These are phyloP conservation scores for Brenthis ino DNA, from an alignment of 2,888 invertebrate genomes.

Conservation along the genomic window DNA sequence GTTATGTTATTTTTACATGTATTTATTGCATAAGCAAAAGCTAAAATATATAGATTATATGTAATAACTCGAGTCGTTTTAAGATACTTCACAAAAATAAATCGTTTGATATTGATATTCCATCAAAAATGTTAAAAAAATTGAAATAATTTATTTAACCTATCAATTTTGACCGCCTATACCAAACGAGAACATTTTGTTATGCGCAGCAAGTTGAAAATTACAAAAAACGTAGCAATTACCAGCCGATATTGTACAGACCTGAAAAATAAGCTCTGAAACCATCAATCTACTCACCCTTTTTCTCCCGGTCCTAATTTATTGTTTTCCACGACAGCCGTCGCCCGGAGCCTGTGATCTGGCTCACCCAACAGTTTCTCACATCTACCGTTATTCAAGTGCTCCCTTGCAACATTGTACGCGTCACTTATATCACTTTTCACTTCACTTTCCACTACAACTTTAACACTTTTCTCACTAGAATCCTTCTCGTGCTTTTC, in stretches of 20 bases:
- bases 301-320: constrained; percentile 82
- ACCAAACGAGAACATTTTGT: no score
- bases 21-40: no score
- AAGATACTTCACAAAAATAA: no score
- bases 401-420: constrained; percentile 71
- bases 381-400: constrained; percentile 85
- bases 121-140: no score
- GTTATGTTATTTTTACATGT: not conserved
- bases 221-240: not conserved
- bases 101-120: no score
- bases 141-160: no score
- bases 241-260: not conserved
- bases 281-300: constrained; percentile 71
- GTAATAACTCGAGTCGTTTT: no score
- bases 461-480: constrained; percentile 69
- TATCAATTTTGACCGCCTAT: no score
- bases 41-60: no score
- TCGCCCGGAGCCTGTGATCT: constrained; percentile 84
- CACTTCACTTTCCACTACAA: constrained; percentile 60
- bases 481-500: constrained; percentile 72
- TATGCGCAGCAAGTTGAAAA: no score
- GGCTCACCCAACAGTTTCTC: constrained; percentile 87
- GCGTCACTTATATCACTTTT: constrained; percentile 72
- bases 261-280: constrained; percentile 1
- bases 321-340: constrained; percentile 83